phyloP scores from a whole-genome alignment of 2,888 invertebrate genomes.

The Notocelia uddmanniana region DNA sequence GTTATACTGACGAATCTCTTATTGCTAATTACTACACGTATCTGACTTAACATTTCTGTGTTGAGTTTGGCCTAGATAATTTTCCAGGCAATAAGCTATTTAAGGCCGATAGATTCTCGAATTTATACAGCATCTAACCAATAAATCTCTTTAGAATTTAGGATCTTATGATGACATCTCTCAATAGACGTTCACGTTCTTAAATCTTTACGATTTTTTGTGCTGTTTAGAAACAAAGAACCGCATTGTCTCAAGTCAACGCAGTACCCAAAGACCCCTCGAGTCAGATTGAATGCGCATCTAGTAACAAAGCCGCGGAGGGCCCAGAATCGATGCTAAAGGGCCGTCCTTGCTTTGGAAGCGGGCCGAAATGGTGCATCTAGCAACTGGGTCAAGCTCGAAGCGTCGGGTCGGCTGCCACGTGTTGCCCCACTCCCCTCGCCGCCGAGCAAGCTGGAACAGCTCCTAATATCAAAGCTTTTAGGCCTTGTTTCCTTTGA shows the following conservation, averaged over 20 bases:
- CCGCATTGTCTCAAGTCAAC: conserved; percentile 23
- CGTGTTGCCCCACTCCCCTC: conserved; percentile 67
- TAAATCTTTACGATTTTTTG: neutral
- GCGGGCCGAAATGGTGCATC: conserved; percentile 82
- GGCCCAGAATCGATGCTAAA: conserved; percentile 60
- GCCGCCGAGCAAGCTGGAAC: conserved; percentile 54
- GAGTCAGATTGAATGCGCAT: conserved; percentile 35
- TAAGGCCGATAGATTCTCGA: neutral
- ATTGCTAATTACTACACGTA: no score
- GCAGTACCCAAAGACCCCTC: conserved; percentile 2
- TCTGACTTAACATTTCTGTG: neutral
- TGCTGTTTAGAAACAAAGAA: conserved; percentile 14
- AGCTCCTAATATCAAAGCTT: conserved; percentile 50
- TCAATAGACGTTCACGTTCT: neutral
- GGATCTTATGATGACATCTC: conserved; percentile 4
- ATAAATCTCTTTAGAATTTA: neutral
- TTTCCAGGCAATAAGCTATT: neutral
- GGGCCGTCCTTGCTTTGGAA: conserved; percentile 74
- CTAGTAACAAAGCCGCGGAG: conserved; percentile 49
- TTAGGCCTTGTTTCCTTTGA: conserved; percentile 62
- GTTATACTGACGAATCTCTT: no score
- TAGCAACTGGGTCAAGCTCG: conserved; percentile 83
- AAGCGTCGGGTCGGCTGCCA: conserved; percentile 72
- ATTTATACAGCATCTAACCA: no score
- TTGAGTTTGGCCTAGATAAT: neutral